Conservation (phyloP, 2,113 vertebrate genomes). For the Festucalex cinctus region DNA sequence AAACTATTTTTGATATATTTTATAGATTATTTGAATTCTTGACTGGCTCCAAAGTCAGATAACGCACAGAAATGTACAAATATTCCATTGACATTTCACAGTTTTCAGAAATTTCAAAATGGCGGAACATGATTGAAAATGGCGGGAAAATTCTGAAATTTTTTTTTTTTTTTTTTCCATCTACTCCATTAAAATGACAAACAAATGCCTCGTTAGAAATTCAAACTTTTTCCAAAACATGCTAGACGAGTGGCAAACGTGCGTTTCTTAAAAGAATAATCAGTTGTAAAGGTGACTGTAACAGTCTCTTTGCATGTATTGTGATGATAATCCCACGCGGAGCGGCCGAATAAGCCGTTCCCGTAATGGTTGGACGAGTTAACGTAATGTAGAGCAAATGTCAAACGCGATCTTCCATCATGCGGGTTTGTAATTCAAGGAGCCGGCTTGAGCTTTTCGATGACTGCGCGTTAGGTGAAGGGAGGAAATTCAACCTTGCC, state of each 20-base stretch:
- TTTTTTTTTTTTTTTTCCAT: too few species aligned
- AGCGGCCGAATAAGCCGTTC: conserved; percentile 19
- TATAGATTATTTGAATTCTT: too few species aligned
- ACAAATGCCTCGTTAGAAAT: too few species aligned
- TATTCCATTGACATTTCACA: too few species aligned
- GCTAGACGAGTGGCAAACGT: background rate
- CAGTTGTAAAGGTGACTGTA: conserved; percentile 22
- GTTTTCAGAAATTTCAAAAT: too few species aligned
- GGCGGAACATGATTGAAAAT: too few species aligned
- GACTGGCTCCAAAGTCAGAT: too few species aligned
- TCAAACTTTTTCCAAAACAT: too few species aligned
- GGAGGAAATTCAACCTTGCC: conserved; percentile 39
- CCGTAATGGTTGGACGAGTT: conserved; percentile 37
- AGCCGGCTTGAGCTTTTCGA: conserved; percentile 35
- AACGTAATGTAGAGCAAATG: conserved; percentile 38
- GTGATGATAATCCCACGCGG: background rate
- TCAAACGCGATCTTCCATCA: conserved; percentile 35
- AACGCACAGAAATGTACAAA: too few species aligned
- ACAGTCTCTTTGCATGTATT: conserved; percentile 11
- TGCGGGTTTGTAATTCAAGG: conserved; percentile 44
- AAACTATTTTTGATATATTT: too few species aligned
- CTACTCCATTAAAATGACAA: too few species aligned
- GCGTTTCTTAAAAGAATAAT: conserved; percentile 17
- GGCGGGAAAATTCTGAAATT: too few species aligned
- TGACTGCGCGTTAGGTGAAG: conserved; percentile 36